These are phyloP conservation scores for Noctua comes DNA, from an alignment of 2,888 invertebrate genomes.

Conservation along the genomic window DNA sequence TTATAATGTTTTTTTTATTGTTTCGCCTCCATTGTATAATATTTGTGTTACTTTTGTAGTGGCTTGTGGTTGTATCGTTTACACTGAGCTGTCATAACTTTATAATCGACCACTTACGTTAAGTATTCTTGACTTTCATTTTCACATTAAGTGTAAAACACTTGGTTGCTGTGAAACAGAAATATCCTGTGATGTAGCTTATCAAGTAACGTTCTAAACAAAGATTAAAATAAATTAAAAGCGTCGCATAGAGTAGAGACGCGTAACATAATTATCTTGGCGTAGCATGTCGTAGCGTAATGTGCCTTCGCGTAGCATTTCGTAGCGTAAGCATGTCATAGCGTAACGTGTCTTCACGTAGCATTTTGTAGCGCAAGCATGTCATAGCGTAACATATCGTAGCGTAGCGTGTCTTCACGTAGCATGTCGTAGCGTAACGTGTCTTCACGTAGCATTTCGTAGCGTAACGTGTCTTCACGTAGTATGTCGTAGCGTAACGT, in stretches of 20 bases:
- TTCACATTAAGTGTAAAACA: not conserved
- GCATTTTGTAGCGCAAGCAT: not conserved
- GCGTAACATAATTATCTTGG: not conserved
- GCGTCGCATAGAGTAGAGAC: no score
- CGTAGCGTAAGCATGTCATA: not conserved
- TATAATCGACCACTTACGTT: constrained; percentile 49
- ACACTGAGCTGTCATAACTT: constrained; percentile 36
- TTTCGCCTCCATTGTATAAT: constrained; percentile 69
- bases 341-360: no score
- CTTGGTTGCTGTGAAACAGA: not conserved
- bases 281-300: constrained; percentile 21
- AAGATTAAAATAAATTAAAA: not conserved
- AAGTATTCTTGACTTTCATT: constrained; percentile 39
- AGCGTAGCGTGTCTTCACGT: not conserved
- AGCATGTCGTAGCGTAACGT: no score
- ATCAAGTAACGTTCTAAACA: not conserved
- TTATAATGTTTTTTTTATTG: constrained; percentile 80
- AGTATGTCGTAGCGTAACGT: not conserved
- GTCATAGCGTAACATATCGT: not conserved
- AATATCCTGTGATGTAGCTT: not conserved
- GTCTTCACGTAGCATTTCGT: no score
- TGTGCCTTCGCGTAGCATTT: constrained; percentile 7
- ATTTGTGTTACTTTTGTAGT: constrained; percentile 65
- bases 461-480: no score
- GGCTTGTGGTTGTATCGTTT: constrained; percentile 27